Base-by-base conservation (phyloP, 2,113 vertebrate species). In the Pan paniscus region DNA sequence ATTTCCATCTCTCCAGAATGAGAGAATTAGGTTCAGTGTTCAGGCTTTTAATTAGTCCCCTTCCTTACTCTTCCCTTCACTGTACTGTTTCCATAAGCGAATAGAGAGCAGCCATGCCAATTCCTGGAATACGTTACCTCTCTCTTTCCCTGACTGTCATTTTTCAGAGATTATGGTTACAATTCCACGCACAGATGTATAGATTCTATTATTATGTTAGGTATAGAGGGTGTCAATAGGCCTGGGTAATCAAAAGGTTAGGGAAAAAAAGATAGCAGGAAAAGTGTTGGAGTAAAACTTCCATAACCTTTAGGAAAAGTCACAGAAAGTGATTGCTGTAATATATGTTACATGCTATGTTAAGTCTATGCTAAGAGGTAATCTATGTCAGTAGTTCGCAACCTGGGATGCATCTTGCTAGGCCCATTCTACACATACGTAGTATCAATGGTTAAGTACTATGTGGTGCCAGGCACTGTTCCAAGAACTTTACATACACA, bases 121-220 rank as follows among this genome's bases (percentile, higher is more conserved):
- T 59, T 90, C 35, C 57, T 89, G 55, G 30, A 50, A 83, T 83
- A 27, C 68, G 22, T 89, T 80, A 73, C 27, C 32, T 86, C 30
- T 93, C 68, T 80, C 55, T 80, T 93, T 87, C 38, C 20, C 38
- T 94, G 32, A 46, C 30, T 70, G 25, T 70, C 64, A 46, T 52
- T 94, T 96, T 73, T 80, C 82, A 91, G 52, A 94, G 23, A 80
- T 57, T 50, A 89, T 40, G 8, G 61, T 57, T 64, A 90, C 30
- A 89, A 76, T 55, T 40, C 6, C 30, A 61, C 12, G 27, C 7
- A 67, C 2, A 94, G 30, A 87, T 43, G 12, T 25, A 67, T 2
- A 86, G 18, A 70, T 73, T 90, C n/a, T 32, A 61, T 79, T 64
- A 46, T 48, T 72, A 50, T 73, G 48, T 80, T 81, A 89, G 46